Evolutionary conservation across 2,888 invertebrate genomes (phyloP).

Genomic region (Epinotia nisella): DNA sequence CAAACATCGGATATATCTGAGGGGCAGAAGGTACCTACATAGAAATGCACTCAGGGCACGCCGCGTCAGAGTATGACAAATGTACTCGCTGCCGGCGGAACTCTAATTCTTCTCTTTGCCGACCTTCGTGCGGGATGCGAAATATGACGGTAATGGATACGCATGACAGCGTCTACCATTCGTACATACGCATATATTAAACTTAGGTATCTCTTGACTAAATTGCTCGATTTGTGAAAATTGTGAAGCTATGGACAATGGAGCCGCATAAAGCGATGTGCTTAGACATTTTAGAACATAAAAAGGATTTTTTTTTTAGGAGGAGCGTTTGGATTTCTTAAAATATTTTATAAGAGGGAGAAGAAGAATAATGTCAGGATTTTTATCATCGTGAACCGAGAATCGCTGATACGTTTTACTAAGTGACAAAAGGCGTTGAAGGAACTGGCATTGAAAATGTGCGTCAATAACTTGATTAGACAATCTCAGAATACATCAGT

Average conservation of each 20-base stretch:
- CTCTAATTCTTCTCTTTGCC: slow-evolving; percentile 70
- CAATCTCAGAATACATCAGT: not conserved
- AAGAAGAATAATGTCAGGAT: not conserved
- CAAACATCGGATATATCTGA: slow-evolving; percentile 55
- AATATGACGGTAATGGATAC: slow-evolving; percentile 75
- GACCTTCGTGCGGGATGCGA: slow-evolving; percentile 54
- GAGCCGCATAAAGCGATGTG: not conserved
- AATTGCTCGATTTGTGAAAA: not conserved
- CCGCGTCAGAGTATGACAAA: slow-evolving; percentile 76
- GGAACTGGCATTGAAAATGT: not conserved
- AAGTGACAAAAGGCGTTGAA: not conserved
- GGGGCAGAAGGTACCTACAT: slow-evolving; percentile 67
- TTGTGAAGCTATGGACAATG: not conserved
- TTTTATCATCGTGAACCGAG: not conserved
- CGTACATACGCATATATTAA: slow-evolving; percentile 51
- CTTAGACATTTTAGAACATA: not conserved
- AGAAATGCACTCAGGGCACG: slow-evolving; percentile 76
- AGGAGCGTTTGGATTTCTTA: not conserved
- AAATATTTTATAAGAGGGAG: too few relatives aligned
- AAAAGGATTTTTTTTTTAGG: not conserved
- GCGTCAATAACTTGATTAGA: slow-evolving; percentile 8
- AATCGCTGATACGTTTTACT: not conserved
- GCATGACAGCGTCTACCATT: slow-evolving; percentile 60
- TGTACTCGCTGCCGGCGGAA: slow-evolving; percentile 61
- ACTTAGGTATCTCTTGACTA: not conserved